Conservation (phyloP, 2,888 invertebrate species). For the Oligia strigilis region DNA sequence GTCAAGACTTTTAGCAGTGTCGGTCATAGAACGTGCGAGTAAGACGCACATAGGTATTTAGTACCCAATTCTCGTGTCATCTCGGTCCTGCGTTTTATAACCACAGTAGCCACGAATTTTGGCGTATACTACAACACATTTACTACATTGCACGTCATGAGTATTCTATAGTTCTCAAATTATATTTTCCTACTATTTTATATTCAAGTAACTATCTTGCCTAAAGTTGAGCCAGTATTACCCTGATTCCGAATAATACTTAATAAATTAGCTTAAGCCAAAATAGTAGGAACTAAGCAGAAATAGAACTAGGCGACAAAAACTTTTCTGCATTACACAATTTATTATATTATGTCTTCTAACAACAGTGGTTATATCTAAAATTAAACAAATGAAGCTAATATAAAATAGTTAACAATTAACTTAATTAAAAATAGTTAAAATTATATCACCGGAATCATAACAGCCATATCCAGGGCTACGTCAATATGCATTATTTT, state of each 20-base stretch:
- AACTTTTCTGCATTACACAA: conserved; percentile 23
- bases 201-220: conserved; percentile 35
- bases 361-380: conserved; percentile 20
- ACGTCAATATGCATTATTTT: conserved; percentile 16
- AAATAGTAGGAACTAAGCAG: conserved; percentile 42
- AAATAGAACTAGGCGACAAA: conserved; percentile 19
- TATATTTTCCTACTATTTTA: conserved; percentile 49
- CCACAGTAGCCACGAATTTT: neutral
- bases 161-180: conserved; percentile 27
- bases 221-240: conserved; percentile 34
- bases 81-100: conserved; percentile 6
- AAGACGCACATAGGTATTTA: neutral
- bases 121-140: conserved; percentile 1
- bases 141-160: conserved; percentile 9
- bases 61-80: neutral
- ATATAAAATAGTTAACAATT: conserved; percentile 35
- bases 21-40: conserved; percentile 8
- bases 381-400: conserved; percentile 15
- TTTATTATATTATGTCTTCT: conserved; percentile 6
- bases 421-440: conserved; percentile 43
- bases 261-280: conserved; percentile 25
- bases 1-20: neutral
- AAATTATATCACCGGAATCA: conserved; percentile 46
- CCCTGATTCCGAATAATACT: conserved; percentile 45
- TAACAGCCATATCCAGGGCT: conserved; percentile 44